Conservation (phyloP, 2,888 invertebrate species). For the Lycophotia porphyrea region DNA sequence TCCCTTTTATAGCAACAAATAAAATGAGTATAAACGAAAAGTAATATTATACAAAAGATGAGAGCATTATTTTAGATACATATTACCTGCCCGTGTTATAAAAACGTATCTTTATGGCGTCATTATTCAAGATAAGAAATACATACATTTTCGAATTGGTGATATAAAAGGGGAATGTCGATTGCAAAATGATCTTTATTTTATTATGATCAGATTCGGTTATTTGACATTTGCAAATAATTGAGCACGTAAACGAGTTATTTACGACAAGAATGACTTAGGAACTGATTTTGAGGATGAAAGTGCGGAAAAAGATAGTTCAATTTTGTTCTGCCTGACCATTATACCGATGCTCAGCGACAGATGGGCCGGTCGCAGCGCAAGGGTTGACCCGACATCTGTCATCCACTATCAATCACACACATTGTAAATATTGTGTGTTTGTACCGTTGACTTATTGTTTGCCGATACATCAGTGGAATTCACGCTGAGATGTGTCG, state of each 20-base stretch:
- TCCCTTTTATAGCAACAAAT: constrained; percentile 88
- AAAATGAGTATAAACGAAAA: constrained; percentile 86
- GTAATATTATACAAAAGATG: constrained; percentile 85
- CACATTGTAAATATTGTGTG: constrained; percentile 83
- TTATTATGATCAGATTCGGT: constrained; percentile 53
- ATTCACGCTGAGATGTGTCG: constrained; percentile 80
- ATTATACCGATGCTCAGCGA: constrained; percentile 73
- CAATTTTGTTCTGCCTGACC: constrained; percentile 73
- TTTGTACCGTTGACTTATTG: constrained; percentile 83
- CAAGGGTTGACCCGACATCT: constrained; percentile 87
- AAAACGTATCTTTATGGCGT: constrained; percentile 74
- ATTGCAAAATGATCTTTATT: constrained; percentile 57
- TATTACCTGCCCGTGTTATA: constrained; percentile 76
- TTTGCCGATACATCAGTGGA: constrained; percentile 79
- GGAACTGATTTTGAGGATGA: constrained; percentile 66
- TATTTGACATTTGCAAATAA: constrained; percentile 36
- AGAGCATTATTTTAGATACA: constrained; percentile 80
- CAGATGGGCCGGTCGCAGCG: constrained; percentile 82
- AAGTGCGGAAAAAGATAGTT: constrained; percentile 61
- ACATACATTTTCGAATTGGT: constrained; percentile 62
- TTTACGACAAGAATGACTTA: constrained; percentile 42
- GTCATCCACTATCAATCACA: constrained; percentile 87
- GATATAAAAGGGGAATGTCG: constrained; percentile 47
- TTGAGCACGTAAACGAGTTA: constrained; percentile 12
- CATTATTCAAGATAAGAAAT: constrained; percentile 73